A percentile compares a stretch with the other conserved stretches of the same genome.
phyloP scores from a whole-genome alignment of 2,888 invertebrate species.

The Pheosia tremula region DNA sequence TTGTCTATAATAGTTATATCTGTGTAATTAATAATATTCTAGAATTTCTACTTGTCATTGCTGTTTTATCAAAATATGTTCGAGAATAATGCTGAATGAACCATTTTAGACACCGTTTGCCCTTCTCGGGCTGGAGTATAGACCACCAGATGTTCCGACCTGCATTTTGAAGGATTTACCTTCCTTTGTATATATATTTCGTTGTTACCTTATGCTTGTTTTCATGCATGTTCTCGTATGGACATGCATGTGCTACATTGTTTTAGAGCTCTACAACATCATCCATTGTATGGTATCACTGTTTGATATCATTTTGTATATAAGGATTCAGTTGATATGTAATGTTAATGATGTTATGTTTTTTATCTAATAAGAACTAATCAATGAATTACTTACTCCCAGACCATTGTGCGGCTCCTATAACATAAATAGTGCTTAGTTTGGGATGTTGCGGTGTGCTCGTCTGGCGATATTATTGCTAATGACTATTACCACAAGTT shows the following conservation, averaged over 20 bases:
- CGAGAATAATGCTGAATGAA: constrained; percentile 33
- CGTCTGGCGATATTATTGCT: too few species aligned
- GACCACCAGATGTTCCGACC: neutral
- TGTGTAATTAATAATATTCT: constrained; percentile 1
- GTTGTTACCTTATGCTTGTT: constrained; percentile 36
- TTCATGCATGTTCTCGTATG: neutral
- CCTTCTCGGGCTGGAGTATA: neutral
- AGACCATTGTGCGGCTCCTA: too few species aligned
- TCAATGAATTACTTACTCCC: too few species aligned
- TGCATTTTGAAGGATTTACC: neutral
- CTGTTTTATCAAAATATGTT: constrained; percentile 43
- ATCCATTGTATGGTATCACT: too few species aligned
- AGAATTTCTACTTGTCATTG: constrained; percentile 37
- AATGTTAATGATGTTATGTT: too few species aligned
- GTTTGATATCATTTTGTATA: too few species aligned
- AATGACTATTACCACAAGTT: too few species aligned
- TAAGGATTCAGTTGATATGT: too few species aligned
- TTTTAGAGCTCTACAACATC: too few species aligned
- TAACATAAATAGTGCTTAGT: too few species aligned
- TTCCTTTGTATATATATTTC: constrained; percentile 28
- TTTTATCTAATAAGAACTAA: too few species aligned
- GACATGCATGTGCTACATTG: neutral
- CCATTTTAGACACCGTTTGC: constrained; percentile 9
- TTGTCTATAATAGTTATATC: neutral
- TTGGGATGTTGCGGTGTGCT: too few species aligned